phyloP scores from a whole-genome alignment of 2,113 vertebrate genomes.

The Lethenteron camtschaticum region DNA sequence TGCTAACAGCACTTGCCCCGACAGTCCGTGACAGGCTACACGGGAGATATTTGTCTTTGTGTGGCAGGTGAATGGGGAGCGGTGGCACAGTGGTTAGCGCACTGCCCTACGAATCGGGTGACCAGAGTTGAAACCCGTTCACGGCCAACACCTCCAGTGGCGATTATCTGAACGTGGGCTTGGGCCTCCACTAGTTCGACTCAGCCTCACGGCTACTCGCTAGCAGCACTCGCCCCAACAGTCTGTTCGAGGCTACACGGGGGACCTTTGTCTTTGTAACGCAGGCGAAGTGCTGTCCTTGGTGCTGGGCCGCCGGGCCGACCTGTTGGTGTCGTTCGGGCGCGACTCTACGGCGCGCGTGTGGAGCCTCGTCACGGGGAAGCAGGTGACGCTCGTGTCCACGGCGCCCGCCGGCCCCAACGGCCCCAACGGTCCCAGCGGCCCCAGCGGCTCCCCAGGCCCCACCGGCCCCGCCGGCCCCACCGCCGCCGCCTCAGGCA shows the following conservation, averaged over 20 bases:
- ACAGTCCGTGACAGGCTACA: too few relatives aligned
- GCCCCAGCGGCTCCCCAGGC: slow-evolving; percentile 14
- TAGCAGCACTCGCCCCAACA: neutral
- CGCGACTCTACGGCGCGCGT: slow-evolving; percentile 24
- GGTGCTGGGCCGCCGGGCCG: slow-evolving; percentile 17
- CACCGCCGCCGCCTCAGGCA: slow-evolving; percentile 15
- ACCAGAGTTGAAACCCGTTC: too few relatives aligned
- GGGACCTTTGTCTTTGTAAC: neutral
- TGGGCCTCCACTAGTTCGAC: neutral
- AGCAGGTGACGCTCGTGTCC: slow-evolving; percentile 21
- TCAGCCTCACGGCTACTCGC: too few relatives aligned
- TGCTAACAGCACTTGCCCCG: too few relatives aligned
- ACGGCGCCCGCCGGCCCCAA: slow-evolving; percentile 13
- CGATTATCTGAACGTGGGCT: neutral
- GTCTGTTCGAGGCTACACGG: neutral
- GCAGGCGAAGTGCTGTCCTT: slow-evolving; percentile 26
- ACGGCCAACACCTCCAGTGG: too few relatives aligned
- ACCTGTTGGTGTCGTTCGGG: slow-evolving; percentile 27
- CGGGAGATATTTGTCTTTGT: too few relatives aligned
- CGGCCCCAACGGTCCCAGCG: slow-evolving; percentile 14
- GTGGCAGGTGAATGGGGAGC: too few relatives aligned
- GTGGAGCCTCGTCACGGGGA: slow-evolving; percentile 30
- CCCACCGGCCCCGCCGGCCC: slow-evolving; percentile 20
- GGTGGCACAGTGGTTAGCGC: too few relatives aligned
- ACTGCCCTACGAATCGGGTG: too few relatives aligned